Evolutionary conservation across 1,140 invertebrate genomes (phyloP).

Genomic region (Drosophila erecta): DNA sequence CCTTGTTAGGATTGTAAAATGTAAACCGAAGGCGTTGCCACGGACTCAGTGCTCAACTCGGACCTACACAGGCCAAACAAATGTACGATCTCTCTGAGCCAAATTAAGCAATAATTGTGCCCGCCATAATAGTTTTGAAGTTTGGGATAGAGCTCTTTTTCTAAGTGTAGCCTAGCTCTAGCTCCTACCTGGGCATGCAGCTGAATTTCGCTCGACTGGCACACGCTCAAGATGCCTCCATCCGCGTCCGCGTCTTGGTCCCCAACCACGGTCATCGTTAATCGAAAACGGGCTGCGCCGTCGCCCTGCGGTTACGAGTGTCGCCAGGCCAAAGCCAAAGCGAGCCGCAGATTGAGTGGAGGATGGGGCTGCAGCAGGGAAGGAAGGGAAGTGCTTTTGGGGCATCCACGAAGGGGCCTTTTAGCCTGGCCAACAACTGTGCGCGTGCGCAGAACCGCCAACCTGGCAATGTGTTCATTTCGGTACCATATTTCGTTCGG

Average conservation of each 20-base stretch:
- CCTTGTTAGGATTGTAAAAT: slow-evolving; percentile 83
- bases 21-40: slow-evolving; percentile 79
- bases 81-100: too few species aligned
- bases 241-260: slow-evolving; percentile 21
- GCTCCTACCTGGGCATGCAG: slow-evolving; percentile 32
- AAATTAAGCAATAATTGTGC: not conserved
- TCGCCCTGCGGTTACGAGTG: slow-evolving; percentile 73
- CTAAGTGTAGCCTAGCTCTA: slow-evolving; percentile 19
- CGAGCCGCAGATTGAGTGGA: slow-evolving; percentile 14
- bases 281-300: slow-evolving; percentile 69
- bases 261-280: slow-evolving; percentile 47
- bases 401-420: slow-evolving; percentile 18
- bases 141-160: not conserved
- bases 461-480: slow-evolving; percentile 77
- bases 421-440: slow-evolving; percentile 42
- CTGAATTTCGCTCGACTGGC: slow-evolving; percentile 65
- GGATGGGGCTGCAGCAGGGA: not conserved
- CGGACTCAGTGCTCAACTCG: slow-evolving; percentile 22
- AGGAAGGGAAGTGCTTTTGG: not conserved
- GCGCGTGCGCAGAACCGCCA: slow-evolving; percentile 70
- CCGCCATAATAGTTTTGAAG: not conserved
- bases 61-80: slow-evolving; percentile 7
- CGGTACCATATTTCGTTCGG: slow-evolving; percentile 54
- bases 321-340: slow-evolving; percentile 49
- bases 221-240: slow-evolving; percentile 57